Evolutionary conservation across 2,888 invertebrate genomes (phyloP), one percentile per base, ranked within the genome.

Genomic region (Lapara coniferarum): DNA sequence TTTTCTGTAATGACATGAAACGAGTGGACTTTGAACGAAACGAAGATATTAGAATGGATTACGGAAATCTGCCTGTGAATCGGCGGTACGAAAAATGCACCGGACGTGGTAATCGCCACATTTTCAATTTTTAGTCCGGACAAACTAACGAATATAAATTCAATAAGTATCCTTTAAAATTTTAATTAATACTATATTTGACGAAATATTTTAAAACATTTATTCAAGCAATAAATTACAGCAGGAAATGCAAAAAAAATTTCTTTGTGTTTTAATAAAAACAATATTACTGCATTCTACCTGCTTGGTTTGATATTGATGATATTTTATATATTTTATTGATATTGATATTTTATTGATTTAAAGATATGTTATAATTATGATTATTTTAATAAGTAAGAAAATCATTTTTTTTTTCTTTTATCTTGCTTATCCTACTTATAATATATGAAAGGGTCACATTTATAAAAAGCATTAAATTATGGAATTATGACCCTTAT

Each of bases 21-120:
- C 86, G 87, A 90, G 89, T 89, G 84, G 88, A 88, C 88, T 90
- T 90, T 90, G 84, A 89, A 87, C 83, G 85, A 85, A 89, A 89
- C 86, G 80, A 79, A 84, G 83, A 86, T 86, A 87, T 88, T 84
- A 84, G 85, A 84, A 85, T 83, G 87, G 88, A 86, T 90, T 87
- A 87, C 84, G 81, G 80, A 81, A 84, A 87, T 87, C 83, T 83
- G 77, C 80, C 79, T 82, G 83, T 74, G 82, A 86, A 84, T 80
- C 75, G 74, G 70, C 75, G 71, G 72, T 71, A 80, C 74, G 77
- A 81, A 82, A 82, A 83, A 80, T 85, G 79, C 76, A 79, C 71
- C 77, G 72, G 78, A 78, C 68, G 66, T 16, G 75, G 72, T 72
- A 72, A 77, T 76, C 70, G 67, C 68, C 70, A 69, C 74, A 71